A percentile compares a stretch with the other conserved stretches of the same genome.
Evolutionary conservation across 2,113 vertebrate species (phyloP).

Genomic region (Nerophis ophidion): DNA sequence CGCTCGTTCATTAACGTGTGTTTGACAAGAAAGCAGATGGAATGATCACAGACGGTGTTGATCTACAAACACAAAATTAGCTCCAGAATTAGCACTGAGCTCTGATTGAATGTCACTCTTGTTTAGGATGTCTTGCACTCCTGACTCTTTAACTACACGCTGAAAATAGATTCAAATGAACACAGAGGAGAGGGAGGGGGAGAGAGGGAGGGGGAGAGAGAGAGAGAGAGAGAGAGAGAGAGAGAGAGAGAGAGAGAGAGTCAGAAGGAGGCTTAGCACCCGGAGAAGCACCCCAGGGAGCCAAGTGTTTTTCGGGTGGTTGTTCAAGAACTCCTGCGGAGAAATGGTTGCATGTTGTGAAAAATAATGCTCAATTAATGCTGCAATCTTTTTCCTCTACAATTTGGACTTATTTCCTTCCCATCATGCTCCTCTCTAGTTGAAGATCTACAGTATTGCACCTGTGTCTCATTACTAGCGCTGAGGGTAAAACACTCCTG

Average conservation of each 20-base stretch:
- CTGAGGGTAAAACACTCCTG: constrained; percentile 50
- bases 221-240: neutral
- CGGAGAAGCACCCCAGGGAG: constrained; percentile 32
- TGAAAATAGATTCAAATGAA: constrained; percentile 50
- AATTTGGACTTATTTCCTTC: constrained; percentile 21
- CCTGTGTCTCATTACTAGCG: constrained; percentile 59
- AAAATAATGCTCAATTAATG: constrained; percentile 44
- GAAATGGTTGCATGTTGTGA: constrained; percentile 33
- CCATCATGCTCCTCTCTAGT: constrained; percentile 14
- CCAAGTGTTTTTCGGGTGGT: constrained; percentile 44
- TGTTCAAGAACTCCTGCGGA: constrained; percentile 38
- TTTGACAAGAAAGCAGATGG: constrained; percentile 47
- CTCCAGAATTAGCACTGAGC: constrained; percentile 28
- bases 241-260: neutral
- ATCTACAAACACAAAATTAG: constrained; percentile 39
- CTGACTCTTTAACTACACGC: constrained; percentile 26
- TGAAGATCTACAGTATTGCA: constrained; percentile 42
- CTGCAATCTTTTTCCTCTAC: constrained; percentile 18
- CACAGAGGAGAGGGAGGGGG: neutral
- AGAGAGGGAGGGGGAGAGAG: too few relatives aligned
- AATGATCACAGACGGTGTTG: constrained; percentile 38
- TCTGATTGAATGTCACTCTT: constrained; percentile 29
- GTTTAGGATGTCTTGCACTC: constrained; percentile 37
- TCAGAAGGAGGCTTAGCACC: constrained; percentile 18
- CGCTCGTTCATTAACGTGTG: constrained; percentile 39